phyloP scores from a whole-genome alignment of 2,113 vertebrate species.

The human (Homo sapiens) region GRCh38 chr18:34837001-34837500 shows the following conservation, averaged over 20 bases:
- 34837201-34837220: background rate
- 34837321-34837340: background rate
- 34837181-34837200: background rate
- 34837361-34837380: background rate
- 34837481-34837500: background rate
- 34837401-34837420: background rate
- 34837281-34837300: background rate
- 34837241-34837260: background rate
- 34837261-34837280: background rate
- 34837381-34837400: slow-evolving; percentile 18
- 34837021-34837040: background rate
- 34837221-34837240: background rate
- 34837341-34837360: background rate
- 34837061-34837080: background rate
- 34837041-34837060: background rate
- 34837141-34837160: background rate
- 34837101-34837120: background rate
- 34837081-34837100: background rate
- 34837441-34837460: background rate
- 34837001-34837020: background rate
- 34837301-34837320: background rate
- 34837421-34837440: slow-evolving; percentile 29
- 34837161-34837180: background rate
- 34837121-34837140: background rate
- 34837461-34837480: slow-evolving; percentile 19